Evolutionary conservation across 2,888 invertebrate genomes (phyloP).

Genomic region (Nomada hirtipes): DNA sequence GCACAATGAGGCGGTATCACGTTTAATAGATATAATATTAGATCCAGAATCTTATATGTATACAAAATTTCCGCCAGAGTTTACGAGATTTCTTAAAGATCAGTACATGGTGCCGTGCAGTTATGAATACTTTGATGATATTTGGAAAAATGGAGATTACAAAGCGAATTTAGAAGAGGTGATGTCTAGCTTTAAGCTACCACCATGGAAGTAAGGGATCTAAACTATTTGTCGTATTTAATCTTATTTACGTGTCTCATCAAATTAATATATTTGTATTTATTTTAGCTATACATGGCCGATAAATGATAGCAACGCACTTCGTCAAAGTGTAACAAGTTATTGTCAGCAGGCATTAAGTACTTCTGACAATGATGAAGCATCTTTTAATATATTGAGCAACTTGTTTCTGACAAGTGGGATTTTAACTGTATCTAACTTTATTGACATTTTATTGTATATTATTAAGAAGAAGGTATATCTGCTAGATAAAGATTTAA

Average conservation of each 20-base stretch:
- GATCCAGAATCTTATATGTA: conserved; percentile 87
- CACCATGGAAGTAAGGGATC: conserved; percentile 83
- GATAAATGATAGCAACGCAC: conserved; percentile 69
- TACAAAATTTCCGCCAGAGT: conserved; percentile 88
- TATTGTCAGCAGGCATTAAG: conserved; percentile 76
- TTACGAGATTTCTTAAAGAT: conserved; percentile 85
- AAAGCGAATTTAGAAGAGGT: conserved; percentile 85
- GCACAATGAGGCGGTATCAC: conserved; percentile 89
- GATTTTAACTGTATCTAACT: conserved; percentile 67
- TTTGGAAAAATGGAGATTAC: conserved; percentile 86
- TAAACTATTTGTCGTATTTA: background rate
- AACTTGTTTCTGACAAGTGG: conserved; percentile 72
- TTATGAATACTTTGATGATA: conserved; percentile 88
- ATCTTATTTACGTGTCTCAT: conserved; percentile 3
- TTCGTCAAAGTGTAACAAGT: conserved; percentile 70
- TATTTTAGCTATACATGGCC: conserved; percentile 79
- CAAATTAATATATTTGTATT: conserved; percentile 11
- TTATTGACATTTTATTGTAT: conserved; percentile 77
- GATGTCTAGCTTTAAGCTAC: conserved; percentile 86
- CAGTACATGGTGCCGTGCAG: conserved; percentile 87
- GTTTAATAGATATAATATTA: conserved; percentile 87
- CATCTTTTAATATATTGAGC: conserved; percentile 73
- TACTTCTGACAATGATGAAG: conserved; percentile 61
- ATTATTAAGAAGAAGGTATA: conserved; percentile 77
- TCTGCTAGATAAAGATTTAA: conserved; percentile 68